Base-by-base conservation (phyloP, 2,888 invertebrate species). In the Drosophila incognita region DNA sequence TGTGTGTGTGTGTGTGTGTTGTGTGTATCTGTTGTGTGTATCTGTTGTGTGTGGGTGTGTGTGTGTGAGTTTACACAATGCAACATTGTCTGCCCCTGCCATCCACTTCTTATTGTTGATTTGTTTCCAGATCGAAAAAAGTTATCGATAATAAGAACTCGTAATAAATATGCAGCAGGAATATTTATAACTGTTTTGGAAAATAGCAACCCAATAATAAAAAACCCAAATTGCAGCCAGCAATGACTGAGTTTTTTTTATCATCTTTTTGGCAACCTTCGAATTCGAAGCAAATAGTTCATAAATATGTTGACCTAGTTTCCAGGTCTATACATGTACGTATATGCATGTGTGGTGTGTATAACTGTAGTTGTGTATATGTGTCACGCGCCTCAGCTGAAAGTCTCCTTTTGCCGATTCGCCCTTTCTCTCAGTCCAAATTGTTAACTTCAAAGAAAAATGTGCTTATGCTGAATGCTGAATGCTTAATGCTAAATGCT, bases 301-400 rank as follows among this genome's bases (percentile, higher is more conserved):
- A 29, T 38, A 77, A 71, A 68, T 66, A 64, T 66, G 76, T 64
- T 81, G 79, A 76, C 69, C 76, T 61, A 78, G 62, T 60, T 74
- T 46, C 33, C 49, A 38, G 35, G 42, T 21, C 46, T 27, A 36
- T 36, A 36, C 11, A 59, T 57, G 3, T 24, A 6, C 35, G 27
- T 48, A 59, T 36, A 27, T 31, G 49, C 38, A 15, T 42, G 24
- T 24, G 13, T 36, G 33, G 2, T 1, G 13, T 40, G 13, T 42
- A 4, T 21, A 42, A 21, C 42, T 42, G 53, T 53, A 35, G 31
- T 35, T 35, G n/a, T 53, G 52, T 53, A n/a, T 33, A 11, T 69
- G 40, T 40, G 53, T 21, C 24, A 51, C 56, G 36, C 53, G 38
- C n/a, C 49, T 27, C 15, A 40, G 21, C 38, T 21, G n/a, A 56